These are phyloP conservation scores for Congeria kusceri DNA, from an alignment of 2,888 invertebrate species.

Conservation along the genomic window DNA sequence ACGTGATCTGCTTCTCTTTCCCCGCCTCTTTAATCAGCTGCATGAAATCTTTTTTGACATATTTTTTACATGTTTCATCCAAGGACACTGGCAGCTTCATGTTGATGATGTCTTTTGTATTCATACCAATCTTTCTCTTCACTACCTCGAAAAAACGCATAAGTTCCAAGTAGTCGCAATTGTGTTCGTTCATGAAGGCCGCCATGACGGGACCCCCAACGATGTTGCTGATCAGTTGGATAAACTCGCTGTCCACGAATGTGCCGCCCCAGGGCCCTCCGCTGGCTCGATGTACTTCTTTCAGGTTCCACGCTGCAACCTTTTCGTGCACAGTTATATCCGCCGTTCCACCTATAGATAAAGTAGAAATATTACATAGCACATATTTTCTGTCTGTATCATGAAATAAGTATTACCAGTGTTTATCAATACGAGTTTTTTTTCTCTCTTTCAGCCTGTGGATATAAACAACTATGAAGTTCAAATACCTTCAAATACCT, in stretches of 20 bases:
- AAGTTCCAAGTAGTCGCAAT: conserved; percentile 50
- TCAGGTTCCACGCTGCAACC: conserved; percentile 40
- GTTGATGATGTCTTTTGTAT: conserved; percentile 38
- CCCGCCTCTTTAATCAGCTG: conserved; percentile 37
- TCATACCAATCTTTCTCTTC: conserved; percentile 46
- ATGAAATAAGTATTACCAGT: no score
- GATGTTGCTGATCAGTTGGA: conserved; percentile 38
- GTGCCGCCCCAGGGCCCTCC: no score
- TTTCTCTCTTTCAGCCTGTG: no score
- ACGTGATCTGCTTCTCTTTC: conserved; percentile 40
- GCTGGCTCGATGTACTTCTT: conserved; percentile 59
- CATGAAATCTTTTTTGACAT: conserved; percentile 42
- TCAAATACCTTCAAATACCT: no score
- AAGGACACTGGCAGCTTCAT: conserved; percentile 50
- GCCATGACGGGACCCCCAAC: conserved; percentile 50
- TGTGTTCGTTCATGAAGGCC: conserved; percentile 31
- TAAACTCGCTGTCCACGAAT: conserved; percentile 48
- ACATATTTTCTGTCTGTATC: no score
- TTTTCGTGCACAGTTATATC: no score
- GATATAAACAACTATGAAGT: no score
- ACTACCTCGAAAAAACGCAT: conserved; percentile 56
- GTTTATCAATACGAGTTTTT: no score
- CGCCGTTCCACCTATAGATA: conserved; percentile 65
- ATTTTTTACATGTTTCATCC: conserved; percentile 35
- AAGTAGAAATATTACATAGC: no score